Base-by-base conservation (phyloP, 2,888 invertebrate genomes). In the Thyatira batis region DNA sequence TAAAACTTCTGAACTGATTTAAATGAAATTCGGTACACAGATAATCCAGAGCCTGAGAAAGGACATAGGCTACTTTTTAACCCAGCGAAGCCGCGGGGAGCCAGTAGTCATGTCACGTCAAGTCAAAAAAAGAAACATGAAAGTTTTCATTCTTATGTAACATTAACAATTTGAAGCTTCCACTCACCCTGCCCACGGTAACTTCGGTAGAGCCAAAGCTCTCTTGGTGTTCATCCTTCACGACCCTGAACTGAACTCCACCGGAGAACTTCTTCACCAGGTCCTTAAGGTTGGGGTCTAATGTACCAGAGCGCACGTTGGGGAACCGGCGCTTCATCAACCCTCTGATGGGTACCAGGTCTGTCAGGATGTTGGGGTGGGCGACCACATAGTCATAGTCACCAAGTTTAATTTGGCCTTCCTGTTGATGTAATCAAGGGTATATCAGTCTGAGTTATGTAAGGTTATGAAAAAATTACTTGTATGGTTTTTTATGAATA, bases 301-400 rank as follows among this genome's bases (percentile, higher is more conserved):
- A 75, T 0, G 95, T 96, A 39, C 96, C 97, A 39, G 71, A 63
- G 70, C 92, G 80, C 0, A 94, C 84, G 69, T 93, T 95, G 0
- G 98, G 98, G 82, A 97, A 97, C 69, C 94, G 94, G 58, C 89
- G 94, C 72, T 95, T 97, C 92, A 98, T 89, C 45, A 97, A 76
- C 1, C 97, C 97, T 60, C 97, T 93, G 54, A 98, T 89, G 0
- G 94, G 92, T 1, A 96, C 93, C 33, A 98, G 76, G 51, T 97
- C 97, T 0, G 96, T 93, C 49, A 97, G 80, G 58, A 97, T 95
- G 75, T 95, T 95, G 0, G 96, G 95, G 87, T 97, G 96, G 0
- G 96, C 96, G 11, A 98, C 87, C 6, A 96, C 77, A 72, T 93
- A 95, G 69, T 96, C 94, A 76, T 94, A 97, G 63, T 97, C 96